Evolutionary conservation across 2,888 invertebrate species (phyloP).

Genomic region (Drosophila picticornis): DNA sequence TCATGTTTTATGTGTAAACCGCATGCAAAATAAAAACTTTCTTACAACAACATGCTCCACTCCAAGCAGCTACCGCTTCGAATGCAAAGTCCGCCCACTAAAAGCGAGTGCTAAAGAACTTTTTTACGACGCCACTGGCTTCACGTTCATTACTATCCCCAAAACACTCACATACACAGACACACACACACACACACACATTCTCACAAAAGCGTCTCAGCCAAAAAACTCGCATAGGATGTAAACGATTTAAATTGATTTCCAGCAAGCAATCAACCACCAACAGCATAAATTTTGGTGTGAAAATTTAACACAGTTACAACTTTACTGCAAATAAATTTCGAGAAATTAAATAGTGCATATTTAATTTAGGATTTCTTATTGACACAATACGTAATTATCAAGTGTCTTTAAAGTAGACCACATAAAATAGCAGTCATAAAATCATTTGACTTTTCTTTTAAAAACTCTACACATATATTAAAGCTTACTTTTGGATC

Average conservation of each 20-base stretch:
- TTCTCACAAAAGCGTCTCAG: background rate
- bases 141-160: constrained; percentile 16
- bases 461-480: background rate
- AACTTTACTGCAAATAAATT: constrained; percentile 4
- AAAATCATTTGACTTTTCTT: background rate
- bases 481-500: background rate
- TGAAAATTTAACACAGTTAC: constrained; percentile 11
- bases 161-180: constrained; percentile 1
- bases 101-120: constrained; percentile 13
- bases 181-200: background rate
- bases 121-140: constrained; percentile 31
- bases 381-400: background rate
- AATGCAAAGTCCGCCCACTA: constrained; percentile 2
- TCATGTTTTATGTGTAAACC: constrained; percentile 61
- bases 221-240: constrained; percentile 2
- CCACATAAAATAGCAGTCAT: background rate
- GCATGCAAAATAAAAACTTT: constrained; percentile 52
- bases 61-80: constrained; percentile 13
- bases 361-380: background rate
- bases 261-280: constrained; percentile 55
- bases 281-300: constrained; percentile 33
- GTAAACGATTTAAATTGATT: constrained; percentile 71
- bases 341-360: constrained; percentile 10
- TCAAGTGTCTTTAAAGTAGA: background rate
- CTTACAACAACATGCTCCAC: constrained; percentile 7